These are phyloP conservation scores for Dendrophyllia cribrosa DNA, from an alignment of 64 coral and sea anemone species.

Conservation along the genomic window DNA sequence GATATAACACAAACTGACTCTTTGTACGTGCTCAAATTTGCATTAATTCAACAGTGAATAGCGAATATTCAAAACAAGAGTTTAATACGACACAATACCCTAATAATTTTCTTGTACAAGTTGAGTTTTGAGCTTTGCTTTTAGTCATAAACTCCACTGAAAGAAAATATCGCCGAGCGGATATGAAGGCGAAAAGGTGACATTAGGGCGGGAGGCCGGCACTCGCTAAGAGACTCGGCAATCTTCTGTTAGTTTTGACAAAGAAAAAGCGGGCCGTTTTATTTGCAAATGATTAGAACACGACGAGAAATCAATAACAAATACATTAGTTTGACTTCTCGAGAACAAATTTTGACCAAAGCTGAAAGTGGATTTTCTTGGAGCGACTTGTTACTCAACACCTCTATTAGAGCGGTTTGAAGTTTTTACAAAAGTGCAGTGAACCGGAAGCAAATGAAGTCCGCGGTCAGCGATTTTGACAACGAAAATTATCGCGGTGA, in stretches of 20 bases:
- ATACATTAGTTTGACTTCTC: neutral
- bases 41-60: slow-evolving; percentile 15
- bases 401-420: neutral
- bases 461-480: slow-evolving; percentile 8
- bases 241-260: neutral
- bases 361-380: neutral
- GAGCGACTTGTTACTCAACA: neutral
- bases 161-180: slow-evolving; percentile 24
- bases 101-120: neutral
- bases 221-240: neutral
- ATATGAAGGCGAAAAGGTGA: slow-evolving; percentile 36
- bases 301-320: neutral
- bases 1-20: slow-evolving; percentile 5
- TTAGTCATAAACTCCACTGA: neutral
- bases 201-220: neutral
- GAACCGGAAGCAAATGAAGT: slow-evolving; percentile 25
- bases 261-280: slow-evolving; percentile 33
- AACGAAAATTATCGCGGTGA: slow-evolving; percentile 32
- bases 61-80: neutral
- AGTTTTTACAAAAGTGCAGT: slow-evolving; percentile 20
- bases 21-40: slow-evolving; percentile 33
- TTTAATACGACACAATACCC: neutral
- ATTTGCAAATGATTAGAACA: slow-evolving; percentile 35
- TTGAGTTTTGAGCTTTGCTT: neutral
- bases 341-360: neutral